Evolutionary conservation across 2,113 vertebrate genomes (phyloP), one percentile per base, ranked within the genome.

Genomic region (Rattus rattus): DNA sequence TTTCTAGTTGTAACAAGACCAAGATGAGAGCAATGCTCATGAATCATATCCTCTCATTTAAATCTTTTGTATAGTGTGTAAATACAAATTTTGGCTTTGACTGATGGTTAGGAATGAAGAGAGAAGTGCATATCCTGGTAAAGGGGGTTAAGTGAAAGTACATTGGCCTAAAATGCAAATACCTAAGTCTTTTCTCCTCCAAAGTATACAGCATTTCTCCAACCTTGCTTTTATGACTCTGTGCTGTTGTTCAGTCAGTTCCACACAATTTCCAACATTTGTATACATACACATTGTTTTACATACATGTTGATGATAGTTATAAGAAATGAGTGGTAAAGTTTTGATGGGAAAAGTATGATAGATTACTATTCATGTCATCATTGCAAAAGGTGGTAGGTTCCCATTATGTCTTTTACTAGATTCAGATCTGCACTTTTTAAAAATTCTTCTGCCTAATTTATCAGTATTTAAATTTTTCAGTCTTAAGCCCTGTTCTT

Each of bases 41-140:
- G 63, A 72, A 12, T 79, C 59, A 36, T 90, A 12, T 67, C 77
- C 5, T 28, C 65, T 33, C 7, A 1, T 87, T 9, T 79, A 84
- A 92, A 39, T 56, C 9, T 87, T 72, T 59, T 36, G 28, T 59
- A 8, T n/a, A n/a, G n/a, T 61, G 13, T 92, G 9, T 9, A 24
- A 12, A 36, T 83, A 1, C n/a, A 56, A 30, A 70, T 52, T 90
- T 80, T 97, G 36, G 0, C 30, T 94, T 94, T 94, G 43, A 5
- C 7, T 96, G 52, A 65, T 97, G n/a, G 20, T 75, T 94, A 22
- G 73, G 28, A 81, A 59, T 86, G 54, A 61, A 33, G 96, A 93
- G 47, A 87, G 90, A 75, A 77, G 61, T 49, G 19, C 14, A 67
- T 92, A 61, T 26, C 39, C 36, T 90, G 39, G 3, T 90, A 59